phyloP scores from a whole-genome alignment of 2,888 invertebrate species.

The Linyphia triangularis region DNA sequence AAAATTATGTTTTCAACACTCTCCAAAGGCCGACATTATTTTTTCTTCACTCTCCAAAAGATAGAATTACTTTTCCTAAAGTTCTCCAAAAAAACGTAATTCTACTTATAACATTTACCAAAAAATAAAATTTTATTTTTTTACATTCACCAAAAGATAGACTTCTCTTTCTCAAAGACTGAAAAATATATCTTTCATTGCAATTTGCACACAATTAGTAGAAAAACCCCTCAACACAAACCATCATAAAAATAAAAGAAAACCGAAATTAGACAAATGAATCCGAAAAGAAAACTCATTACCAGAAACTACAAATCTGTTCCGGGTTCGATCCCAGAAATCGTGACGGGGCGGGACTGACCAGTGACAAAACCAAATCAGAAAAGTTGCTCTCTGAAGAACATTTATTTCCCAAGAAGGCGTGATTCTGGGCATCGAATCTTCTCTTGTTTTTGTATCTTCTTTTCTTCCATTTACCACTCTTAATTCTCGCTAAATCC shows the following conservation, averaged over 20 bases:
- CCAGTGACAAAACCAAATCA: conserved; percentile 68
- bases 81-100: too few species aligned
- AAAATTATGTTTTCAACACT: too few species aligned
- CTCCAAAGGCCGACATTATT: too few species aligned
- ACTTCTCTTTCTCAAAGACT: too few species aligned
- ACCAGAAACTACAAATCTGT: conserved; percentile 45
- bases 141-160: too few species aligned
- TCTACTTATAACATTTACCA: too few species aligned
- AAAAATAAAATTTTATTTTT: too few species aligned
- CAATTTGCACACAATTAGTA: too few species aligned
- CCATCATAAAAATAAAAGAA: not conserved
- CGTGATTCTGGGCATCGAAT: conserved; percentile 19
- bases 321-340: conserved; percentile 62
- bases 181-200: too few species aligned
- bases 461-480: conserved; percentile 38
- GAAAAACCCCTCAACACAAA: not conserved
- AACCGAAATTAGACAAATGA: conserved; percentile 1
- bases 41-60: too few species aligned
- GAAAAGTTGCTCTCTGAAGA: not conserved
- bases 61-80: too few species aligned
- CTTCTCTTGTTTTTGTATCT: not conserved
- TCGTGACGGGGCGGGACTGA: conserved; percentile 64
- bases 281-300: conserved; percentile 63
- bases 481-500: not conserved
- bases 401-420: conserved; percentile 64